Conservation (phyloP, 2,113 vertebrate genomes). For the Hippocampus guttulatus region DNA sequence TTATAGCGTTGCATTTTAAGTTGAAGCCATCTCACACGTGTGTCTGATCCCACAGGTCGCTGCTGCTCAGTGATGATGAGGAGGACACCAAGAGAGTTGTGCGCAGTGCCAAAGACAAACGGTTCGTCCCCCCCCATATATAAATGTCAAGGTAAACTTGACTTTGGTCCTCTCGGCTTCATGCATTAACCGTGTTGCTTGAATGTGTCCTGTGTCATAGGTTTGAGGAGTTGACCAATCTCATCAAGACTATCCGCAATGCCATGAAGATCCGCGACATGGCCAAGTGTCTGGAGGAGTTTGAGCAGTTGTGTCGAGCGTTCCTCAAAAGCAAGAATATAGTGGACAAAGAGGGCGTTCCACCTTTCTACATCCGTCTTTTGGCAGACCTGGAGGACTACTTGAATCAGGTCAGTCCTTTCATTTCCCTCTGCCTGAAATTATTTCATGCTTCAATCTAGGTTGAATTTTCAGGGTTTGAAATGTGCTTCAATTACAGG, state of each 20-base stretch:
- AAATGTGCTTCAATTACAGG: no score
- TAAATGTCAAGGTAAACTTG: not conserved
- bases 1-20: not conserved
- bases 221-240: conserved; percentile 88
- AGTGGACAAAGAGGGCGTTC: conserved; percentile 88
- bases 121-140: conserved; percentile 54
- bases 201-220: conserved; percentile 42
- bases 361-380: conserved; percentile 84
- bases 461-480: no score
- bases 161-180: not conserved
- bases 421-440: not conserved
- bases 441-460: not conserved
- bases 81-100: conserved; percentile 90
- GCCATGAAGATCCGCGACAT: conserved; percentile 94
- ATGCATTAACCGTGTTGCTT: not conserved
- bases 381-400: conserved; percentile 87
- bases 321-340: conserved; percentile 88
- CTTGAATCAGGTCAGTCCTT: conserved; percentile 78
- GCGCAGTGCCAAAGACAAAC: conserved; percentile 89
- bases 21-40: not conserved
- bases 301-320: conserved; percentile 85
- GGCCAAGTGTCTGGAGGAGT: conserved; percentile 88
- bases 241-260: conserved; percentile 89
- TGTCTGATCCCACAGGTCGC: conserved; percentile 62
- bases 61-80: conserved; percentile 88